Percentiles rank a stretch among this genome's conserved stretches.
Evolutionary conservation across 2,113 vertebrate genomes (phyloP).

Genomic region (Lagopus leucura): DNA sequence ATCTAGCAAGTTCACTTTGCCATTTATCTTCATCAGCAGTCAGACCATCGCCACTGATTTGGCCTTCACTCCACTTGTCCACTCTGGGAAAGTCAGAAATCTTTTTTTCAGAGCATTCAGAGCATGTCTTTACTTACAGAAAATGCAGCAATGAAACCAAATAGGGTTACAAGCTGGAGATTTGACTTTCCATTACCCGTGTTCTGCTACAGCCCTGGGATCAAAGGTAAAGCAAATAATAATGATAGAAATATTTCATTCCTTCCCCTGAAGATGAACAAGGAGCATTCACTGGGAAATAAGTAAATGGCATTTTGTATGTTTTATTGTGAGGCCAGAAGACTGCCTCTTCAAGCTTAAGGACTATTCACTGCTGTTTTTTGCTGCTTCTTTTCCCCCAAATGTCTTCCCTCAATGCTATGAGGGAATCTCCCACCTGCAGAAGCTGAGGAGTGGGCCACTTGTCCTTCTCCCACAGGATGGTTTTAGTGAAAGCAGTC

Average conservation of each 20-base stretch:
- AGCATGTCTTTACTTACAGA: neutral
- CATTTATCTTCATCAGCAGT: neutral
- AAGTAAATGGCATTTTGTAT: neutral
- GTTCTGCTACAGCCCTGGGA: neutral
- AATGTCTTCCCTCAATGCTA: fast-evolving
- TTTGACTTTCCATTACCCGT: neutral
- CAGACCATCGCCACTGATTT: neutral
- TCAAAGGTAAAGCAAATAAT: neutral
- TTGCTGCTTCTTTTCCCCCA: neutral
- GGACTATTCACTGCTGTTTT: neutral
- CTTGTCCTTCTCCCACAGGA: neutral
- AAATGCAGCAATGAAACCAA: neutral
- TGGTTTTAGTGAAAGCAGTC: neutral
- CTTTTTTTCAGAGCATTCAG: neutral
- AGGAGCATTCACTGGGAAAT: neutral
- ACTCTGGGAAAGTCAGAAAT: fast-evolving
- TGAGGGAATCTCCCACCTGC: fast-evolving
- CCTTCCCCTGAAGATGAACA: neutral
- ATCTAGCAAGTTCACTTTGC: neutral
- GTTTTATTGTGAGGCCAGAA: neutral
- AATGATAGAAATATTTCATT: neutral
- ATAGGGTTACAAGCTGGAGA: neutral
- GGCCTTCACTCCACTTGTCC: fast-evolving
- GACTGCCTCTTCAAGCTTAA: neutral
- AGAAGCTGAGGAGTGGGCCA: neutral